phyloP scores from a whole-genome alignment of 2,797 vertebrate genomes.

The Onychomys torridus region DNA sequence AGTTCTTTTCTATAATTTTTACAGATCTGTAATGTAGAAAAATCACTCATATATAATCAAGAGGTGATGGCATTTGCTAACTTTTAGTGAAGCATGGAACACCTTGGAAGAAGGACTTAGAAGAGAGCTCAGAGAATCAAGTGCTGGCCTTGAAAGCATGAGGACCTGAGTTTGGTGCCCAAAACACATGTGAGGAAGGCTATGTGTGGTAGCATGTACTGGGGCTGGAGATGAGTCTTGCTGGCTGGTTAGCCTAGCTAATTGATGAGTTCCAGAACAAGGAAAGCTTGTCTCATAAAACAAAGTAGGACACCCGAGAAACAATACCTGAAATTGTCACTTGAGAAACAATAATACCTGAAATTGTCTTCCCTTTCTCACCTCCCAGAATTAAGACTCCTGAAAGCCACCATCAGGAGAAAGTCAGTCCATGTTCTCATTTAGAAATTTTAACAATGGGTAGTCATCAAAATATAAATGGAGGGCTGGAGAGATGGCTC shows the following conservation, averaged over 20 bases:
- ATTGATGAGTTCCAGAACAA: neutral
- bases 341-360: neutral
- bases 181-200: neutral
- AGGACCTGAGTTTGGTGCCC: neutral
- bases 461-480: slow-evolving; percentile 1
- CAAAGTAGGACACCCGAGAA: neutral
- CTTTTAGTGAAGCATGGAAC: neutral
- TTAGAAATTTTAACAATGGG: slow-evolving; percentile 16
- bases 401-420: neutral
- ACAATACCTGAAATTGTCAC: neutral
- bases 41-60: neutral
- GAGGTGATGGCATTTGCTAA: neutral
- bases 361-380: neutral
- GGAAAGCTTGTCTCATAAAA: neutral
- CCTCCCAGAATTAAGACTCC: neutral
- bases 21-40: slow-evolving; percentile 15
- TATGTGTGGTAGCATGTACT: neutral
- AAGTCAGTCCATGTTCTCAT: neutral
- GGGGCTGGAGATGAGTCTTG: neutral
- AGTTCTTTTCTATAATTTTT: slow-evolving; percentile 37
- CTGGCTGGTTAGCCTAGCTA: neutral
- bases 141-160: neutral
- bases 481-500: neutral
- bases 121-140: neutral
- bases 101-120: neutral